Percentiles rank a stretch among this genome's conserved stretches.
phyloP scores from a whole-genome alignment of 2,888 invertebrate species.

The Micoletzkya japonica region DNA sequence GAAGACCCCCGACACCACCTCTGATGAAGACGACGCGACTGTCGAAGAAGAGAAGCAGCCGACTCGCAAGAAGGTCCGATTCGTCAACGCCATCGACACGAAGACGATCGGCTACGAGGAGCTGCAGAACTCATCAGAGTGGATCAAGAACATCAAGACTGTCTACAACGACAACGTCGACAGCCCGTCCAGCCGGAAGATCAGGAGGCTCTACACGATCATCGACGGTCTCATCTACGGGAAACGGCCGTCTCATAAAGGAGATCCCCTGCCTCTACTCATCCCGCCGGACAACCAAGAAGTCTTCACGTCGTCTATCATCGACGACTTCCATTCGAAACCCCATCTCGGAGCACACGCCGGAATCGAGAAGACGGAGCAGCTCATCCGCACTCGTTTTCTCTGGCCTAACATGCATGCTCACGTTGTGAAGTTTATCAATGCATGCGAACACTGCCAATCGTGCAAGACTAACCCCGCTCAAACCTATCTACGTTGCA shows the following conservation, averaged over 20 bases:
- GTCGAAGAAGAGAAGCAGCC: too few species aligned
- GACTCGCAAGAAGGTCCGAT: not conserved
- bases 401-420: slow-evolving; percentile 29
- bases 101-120: slow-evolving; percentile 10
- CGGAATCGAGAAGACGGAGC: slow-evolving; percentile 28
- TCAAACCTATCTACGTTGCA: slow-evolving; percentile 24
- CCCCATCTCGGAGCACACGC: slow-evolving; percentile 27
- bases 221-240: slow-evolving; percentile 26
- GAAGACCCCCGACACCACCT: not conserved
- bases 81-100: not conserved
- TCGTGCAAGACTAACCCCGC: slow-evolving; percentile 26
- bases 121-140: slow-evolving; percentile 14
- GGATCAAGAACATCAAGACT: slow-evolving; percentile 22
- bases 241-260: not conserved
- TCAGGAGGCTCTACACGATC: slow-evolving; percentile 10
- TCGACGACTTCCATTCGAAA: slow-evolving; percentile 26
- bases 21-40: not conserved
- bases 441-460: slow-evolving; percentile 26
- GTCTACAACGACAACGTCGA: slow-evolving; percentile 9
- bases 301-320: slow-evolving; percentile 3
- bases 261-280: not conserved
- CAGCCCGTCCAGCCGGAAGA: not conserved
- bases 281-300: slow-evolving; percentile 18
- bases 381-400: slow-evolving; percentile 16
- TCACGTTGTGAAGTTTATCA: slow-evolving; percentile 11